Evolutionary conservation across 2,797 vertebrate species (phyloP).

Genomic region (Pagetopsis macropterus): DNA sequence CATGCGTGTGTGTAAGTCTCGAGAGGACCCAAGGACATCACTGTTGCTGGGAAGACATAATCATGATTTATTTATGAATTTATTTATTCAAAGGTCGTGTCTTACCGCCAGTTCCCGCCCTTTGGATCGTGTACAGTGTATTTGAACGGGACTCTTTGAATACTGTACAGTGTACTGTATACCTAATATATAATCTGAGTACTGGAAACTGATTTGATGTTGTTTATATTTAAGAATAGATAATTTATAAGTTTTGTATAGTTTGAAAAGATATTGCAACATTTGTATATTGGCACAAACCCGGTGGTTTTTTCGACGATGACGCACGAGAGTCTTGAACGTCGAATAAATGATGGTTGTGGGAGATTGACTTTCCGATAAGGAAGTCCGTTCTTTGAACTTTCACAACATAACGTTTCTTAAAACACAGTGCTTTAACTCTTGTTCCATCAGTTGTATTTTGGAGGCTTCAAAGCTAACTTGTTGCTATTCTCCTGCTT

Average conservation of each 20-base stretch:
- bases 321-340: conserved; percentile 18
- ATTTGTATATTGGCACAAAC: conserved; percentile 60
- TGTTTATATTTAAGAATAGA: conserved; percentile 79
- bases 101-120: conserved; percentile 65
- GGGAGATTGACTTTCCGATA: conserved; percentile 28
- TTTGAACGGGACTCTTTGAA: conserved; percentile 33
- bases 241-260: conserved; percentile 78
- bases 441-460: conserved; percentile 30
- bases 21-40: conserved; percentile 56
- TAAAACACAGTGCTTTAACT: conserved; percentile 44
- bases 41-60: conserved; percentile 74
- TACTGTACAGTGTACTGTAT: conserved; percentile 65
- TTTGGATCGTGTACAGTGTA: conserved; percentile 60
- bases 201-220: conserved; percentile 79
- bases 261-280: conserved; percentile 59
- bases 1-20: conserved; percentile 36
- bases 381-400: conserved; percentile 19
- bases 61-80: conserved; percentile 83
- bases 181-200: conserved; percentile 71
- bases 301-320: conserved; percentile 20
- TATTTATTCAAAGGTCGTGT: conserved; percentile 81
- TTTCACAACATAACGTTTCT: conserved; percentile 48
- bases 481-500: conserved; percentile 61
- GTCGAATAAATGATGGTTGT: conserved; percentile 23
- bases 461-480: conserved; percentile 43